These are phyloP conservation scores for Escarpia spicata DNA, from an alignment of 2,888 invertebrate species.

Conservation along the genomic window DNA sequence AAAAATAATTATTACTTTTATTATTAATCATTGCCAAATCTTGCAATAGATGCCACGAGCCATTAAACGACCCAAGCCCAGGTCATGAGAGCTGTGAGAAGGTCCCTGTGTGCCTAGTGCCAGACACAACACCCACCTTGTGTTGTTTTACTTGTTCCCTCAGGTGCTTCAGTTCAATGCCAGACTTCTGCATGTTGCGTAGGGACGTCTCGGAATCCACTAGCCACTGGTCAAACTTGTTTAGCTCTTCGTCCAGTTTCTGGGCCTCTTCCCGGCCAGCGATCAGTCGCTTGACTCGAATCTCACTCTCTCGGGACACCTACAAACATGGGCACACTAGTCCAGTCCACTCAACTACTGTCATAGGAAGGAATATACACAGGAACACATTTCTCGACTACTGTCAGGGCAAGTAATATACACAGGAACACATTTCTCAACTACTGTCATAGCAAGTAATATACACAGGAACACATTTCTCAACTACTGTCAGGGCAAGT, in stretches of 20 bases:
- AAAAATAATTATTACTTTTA: too few relatives aligned
- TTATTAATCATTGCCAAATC: too few relatives aligned
- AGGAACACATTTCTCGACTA: neutral
- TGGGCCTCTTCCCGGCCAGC: slow-evolving; percentile 55
- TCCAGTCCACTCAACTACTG: neutral
- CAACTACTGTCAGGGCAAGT: too few relatives aligned
- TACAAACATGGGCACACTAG: slow-evolving; percentile 13
- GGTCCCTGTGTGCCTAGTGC: neutral
- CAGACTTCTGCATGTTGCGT: slow-evolving; percentile 85
- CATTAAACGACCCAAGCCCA: neutral
- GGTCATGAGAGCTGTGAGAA: neutral
- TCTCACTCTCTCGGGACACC: slow-evolving; percentile 41
- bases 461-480: neutral
- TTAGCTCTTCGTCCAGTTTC: slow-evolving; percentile 57
- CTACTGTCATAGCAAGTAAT: neutral
- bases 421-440: too few relatives aligned
- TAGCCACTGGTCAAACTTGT: slow-evolving; percentile 58
- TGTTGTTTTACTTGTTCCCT: slow-evolving; percentile 31
- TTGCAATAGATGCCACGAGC: neutral
- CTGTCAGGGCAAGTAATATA: too few relatives aligned
- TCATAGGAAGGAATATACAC: neutral
- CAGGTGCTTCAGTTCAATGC: slow-evolving; percentile 77
- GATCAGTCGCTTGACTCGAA: slow-evolving; percentile 34
- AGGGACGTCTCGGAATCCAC: slow-evolving; percentile 43
- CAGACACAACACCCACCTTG: slow-evolving; percentile 30